These are phyloP conservation scores for Drosophila leontia DNA, from an alignment of 1,140 invertebrate genomes.

Conservation along the genomic window DNA sequence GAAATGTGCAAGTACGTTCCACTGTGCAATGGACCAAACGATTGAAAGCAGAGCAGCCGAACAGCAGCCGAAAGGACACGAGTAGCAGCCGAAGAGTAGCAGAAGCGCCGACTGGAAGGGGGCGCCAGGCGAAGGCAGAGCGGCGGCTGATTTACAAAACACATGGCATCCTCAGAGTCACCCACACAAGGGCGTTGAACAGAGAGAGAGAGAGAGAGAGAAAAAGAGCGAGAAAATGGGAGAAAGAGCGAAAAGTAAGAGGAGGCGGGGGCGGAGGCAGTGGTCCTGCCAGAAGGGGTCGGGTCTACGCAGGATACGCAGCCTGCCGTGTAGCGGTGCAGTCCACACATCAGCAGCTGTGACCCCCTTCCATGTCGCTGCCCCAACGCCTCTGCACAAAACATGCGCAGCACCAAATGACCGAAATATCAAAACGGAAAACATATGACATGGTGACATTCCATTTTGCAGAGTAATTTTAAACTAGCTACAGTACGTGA, in stretches of 20 bases:
- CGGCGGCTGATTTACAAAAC: slow-evolving; percentile 27
- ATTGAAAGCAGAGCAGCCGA: slow-evolving; percentile 19
- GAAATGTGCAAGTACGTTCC: not conserved
- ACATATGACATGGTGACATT: slow-evolving; percentile 40
- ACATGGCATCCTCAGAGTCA: slow-evolving; percentile 30
- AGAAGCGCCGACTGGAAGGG: not conserved
- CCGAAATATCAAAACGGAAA: slow-evolving; percentile 20
- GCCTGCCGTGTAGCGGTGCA: slow-evolving; percentile 8
- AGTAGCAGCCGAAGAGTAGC: slow-evolving; percentile 8
- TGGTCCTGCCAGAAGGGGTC: not conserved
- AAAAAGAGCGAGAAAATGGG: not conserved
- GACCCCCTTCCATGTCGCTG: not conserved
- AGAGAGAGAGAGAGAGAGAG: not conserved
- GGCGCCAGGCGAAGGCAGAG: not conserved
- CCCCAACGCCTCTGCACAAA: slow-evolving; percentile 30
- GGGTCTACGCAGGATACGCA: slow-evolving; percentile 25
- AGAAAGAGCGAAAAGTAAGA: not conserved
- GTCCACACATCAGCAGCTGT: slow-evolving; percentile 27
- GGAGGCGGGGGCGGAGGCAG: not conserved
- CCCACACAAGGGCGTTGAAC: slow-evolving; percentile 26
- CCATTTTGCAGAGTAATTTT: slow-evolving; percentile 20
- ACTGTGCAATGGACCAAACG: slow-evolving; percentile 37
- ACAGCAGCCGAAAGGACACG: slow-evolving; percentile 24
- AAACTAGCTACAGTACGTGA: not conserved
- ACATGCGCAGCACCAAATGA: slow-evolving; percentile 38